A percentile compares a stretch with the other conserved stretches of the same genome.
phyloP scores from a whole-genome alignment of 2,888 invertebrate species.

The Hoplodrina blanda region DNA sequence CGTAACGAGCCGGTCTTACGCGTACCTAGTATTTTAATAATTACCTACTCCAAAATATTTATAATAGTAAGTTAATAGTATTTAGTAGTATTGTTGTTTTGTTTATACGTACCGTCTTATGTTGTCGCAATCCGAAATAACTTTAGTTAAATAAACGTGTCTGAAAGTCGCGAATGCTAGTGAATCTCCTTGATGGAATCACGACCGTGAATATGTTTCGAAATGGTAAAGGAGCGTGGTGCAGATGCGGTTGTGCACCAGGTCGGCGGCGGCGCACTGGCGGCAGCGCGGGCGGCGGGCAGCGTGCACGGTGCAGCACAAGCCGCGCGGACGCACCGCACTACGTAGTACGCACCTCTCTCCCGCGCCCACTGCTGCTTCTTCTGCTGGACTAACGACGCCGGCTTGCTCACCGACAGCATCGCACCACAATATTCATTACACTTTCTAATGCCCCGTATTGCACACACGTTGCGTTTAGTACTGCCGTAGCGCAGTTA shows the following conservation, averaged over 20 bases:
- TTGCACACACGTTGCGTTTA: conserved; percentile 85
- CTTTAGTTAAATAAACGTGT: conserved; percentile 61
- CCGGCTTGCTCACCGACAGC: conserved; percentile 88
- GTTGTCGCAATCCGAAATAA: conserved; percentile 63
- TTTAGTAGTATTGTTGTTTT: conserved; percentile 14
- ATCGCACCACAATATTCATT: conserved; percentile 87
- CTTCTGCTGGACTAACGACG: conserved; percentile 96
- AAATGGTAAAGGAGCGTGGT: conserved; percentile 66
- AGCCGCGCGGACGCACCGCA: conserved; percentile 61
- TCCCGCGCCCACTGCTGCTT: conserved; percentile 98
- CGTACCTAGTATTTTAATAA: conserved; percentile 6
- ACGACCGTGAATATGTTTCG: conserved; percentile 77
- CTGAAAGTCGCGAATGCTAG: conserved; percentile 61
- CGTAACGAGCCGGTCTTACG: conserved; percentile 19
- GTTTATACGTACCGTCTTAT: conserved; percentile 65
- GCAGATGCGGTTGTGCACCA: conserved; percentile 61
- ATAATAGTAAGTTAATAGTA: background rate
- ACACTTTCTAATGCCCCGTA: conserved; percentile 88
- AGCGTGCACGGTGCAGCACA: conserved; percentile 35
- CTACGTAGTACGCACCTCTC: conserved; percentile 92
- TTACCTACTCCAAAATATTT: conserved; percentile 1
- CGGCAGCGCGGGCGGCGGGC: conserved; percentile 44
- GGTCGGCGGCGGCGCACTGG: conserved; percentile 57
- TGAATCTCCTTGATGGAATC: conserved; percentile 69
- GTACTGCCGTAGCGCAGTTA: conserved; percentile 82